phyloP scores from a whole-genome alignment of 2,888 invertebrate genomes.

The Monopis laevigella region DNA sequence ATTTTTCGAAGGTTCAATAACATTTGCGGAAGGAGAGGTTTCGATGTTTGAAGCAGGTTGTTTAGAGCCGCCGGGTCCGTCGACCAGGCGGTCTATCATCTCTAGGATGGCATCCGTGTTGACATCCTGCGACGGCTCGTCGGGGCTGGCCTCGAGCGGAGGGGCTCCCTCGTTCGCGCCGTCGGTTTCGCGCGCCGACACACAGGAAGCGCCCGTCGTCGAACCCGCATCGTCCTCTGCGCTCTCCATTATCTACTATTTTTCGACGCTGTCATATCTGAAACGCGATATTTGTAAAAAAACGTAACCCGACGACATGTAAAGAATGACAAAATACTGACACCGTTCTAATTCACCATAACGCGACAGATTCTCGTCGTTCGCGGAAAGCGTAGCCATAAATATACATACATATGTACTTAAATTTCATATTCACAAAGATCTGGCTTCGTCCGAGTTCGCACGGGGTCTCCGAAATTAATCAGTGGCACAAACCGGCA shows the following conservation, averaged over 20 bases:
- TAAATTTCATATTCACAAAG: constrained; percentile 65
- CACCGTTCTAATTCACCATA: constrained; percentile 68
- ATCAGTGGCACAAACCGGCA: constrained; percentile 67
- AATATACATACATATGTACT: constrained; percentile 64
- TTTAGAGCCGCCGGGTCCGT: constrained; percentile 53
- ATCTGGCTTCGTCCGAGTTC: constrained; percentile 46
- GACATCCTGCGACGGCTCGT: constrained; percentile 45
- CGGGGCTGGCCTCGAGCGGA: no score
- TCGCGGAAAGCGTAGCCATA: constrained; percentile 58
- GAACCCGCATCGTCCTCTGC: constrained; percentile 66
- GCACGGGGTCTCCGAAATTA: constrained; percentile 52
- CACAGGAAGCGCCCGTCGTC: constrained; percentile 61
- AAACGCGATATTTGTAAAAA: constrained; percentile 63
- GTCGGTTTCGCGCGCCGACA: constrained; percentile 62
- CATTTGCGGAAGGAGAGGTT: no score
- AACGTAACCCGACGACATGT: constrained; percentile 64
- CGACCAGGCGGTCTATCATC: constrained; percentile 63
- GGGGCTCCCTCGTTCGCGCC: neutral
- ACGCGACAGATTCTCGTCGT: constrained; percentile 58
- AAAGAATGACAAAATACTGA: constrained; percentile 62
- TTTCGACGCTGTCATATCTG: constrained; percentile 63
- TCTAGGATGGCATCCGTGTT: constrained; percentile 62
- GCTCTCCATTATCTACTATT: constrained; percentile 68
- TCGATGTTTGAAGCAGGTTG: constrained; percentile 27
- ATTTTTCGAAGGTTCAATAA: no score